A percentile compares a stretch with the other conserved stretches of the same genome.
phyloP scores from a whole-genome alignment of 2,888 invertebrate genomes.

The Tetanocera ferruginea region DNA sequence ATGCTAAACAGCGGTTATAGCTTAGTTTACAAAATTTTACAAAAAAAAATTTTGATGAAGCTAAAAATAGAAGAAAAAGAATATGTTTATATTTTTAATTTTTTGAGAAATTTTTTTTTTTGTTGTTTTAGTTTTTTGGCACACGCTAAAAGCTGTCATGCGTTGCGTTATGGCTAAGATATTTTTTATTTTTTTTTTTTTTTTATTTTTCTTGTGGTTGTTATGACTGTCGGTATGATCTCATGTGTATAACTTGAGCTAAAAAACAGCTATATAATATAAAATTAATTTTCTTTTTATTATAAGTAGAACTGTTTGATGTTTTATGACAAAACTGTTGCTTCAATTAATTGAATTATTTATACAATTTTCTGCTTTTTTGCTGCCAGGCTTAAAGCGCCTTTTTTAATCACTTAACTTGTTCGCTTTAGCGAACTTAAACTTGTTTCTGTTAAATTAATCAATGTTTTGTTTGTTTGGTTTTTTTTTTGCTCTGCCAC shows the following conservation, averaged over 20 bases:
- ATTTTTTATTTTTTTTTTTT: background rate
- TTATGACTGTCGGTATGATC: background rate
- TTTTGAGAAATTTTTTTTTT: background rate
- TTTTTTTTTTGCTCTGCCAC: background rate
- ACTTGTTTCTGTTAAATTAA: background rate
- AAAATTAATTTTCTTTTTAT: too few relatives aligned
- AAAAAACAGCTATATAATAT: too few relatives aligned
- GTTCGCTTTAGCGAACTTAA: background rate
- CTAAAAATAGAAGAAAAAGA: constrained; percentile 1
- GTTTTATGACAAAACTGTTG: too few relatives aligned
- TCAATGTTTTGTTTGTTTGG: background rate
- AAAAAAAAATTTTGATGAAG: constrained; percentile 13
- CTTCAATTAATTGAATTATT: background rate
- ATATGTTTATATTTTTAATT: background rate
- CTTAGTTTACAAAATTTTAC: constrained; percentile 1
- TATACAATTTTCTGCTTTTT: background rate
- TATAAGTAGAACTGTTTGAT: too few relatives aligned
- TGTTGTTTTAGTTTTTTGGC: background rate
- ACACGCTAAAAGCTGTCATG: background rate
- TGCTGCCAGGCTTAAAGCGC: background rate
- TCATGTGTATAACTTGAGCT: background rate
- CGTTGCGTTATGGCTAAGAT: background rate
- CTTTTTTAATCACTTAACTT: background rate
- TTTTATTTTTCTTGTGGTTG: background rate
- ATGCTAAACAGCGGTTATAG: background rate